Base-by-base conservation (phyloP, 2,888 invertebrate species). In the Hirtodrosophila alboralis region DNA sequence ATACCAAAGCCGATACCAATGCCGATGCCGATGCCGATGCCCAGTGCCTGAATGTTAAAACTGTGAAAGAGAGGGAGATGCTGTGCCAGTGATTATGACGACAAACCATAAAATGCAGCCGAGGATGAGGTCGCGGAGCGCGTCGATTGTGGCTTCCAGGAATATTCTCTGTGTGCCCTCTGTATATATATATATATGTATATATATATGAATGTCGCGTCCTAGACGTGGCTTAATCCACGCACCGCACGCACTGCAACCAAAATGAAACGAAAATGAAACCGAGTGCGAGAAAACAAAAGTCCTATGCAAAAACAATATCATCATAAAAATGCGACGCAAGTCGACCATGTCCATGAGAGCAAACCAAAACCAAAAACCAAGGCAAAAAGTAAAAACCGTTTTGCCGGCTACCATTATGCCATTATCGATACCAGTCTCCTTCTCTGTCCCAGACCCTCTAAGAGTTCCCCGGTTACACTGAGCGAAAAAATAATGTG, bases 21-120 rank as follows among this genome's bases (percentile, higher is more conserved):
- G 14, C 7, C 10, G 16, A 26, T 18, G 8, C 5, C 14, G 3
- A 8, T 7, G 52, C 8, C 8, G 2, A 5, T 4, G 18, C 18
- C 5, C 4, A 14, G 31, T 31, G 6, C 3, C 10, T 21, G 40
- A 13, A 18, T n/a, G n/a, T n/a, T n/a, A n/a, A 4, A 4, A 28
- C 13, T 12, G 27, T n/a, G 4, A 10, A 28, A 28, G 8, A 4
- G 21, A 21, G 47, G 33, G 36, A 60, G 78, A 72, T 75, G 72
- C 75, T 77, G 77, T 51, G 79, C 48, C 60, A 69, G 75, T 77
- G 79, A 79, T 79, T 79, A 79, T 79, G 84, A 83, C 80, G 84
- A 79, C 84, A 79, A 76, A 76, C 79, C 78, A 83, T 79, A 77
- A 79, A 79, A 84, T 63, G 76, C 80, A 67, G 61, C 58, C 63